Conservation (phyloP, 2,113 vertebrate genomes). For the Otis tarda region DNA sequence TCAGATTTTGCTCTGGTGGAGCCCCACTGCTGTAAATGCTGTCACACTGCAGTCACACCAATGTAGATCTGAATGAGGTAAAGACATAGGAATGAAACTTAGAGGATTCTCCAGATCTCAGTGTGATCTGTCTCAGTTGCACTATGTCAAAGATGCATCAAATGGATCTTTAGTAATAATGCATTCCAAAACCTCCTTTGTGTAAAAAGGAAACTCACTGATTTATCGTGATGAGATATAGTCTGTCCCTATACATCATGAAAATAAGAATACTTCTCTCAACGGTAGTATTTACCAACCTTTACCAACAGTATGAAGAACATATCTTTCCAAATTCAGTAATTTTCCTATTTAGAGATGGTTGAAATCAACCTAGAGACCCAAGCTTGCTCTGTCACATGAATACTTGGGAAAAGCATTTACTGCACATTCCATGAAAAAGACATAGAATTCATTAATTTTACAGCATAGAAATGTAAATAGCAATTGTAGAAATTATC, state of each 20-base stretch:
- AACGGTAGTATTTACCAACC: neutral
- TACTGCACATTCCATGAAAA: neutral
- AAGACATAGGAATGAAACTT: neutral
- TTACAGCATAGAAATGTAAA: neutral
- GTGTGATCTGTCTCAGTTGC: neutral
- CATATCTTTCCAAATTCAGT: neutral
- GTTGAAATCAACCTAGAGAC: neutral
- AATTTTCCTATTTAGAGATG: neutral
- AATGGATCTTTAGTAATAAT: neutral
- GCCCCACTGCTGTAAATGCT: neutral
- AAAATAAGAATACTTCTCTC: neutral
- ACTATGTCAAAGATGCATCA: neutral
- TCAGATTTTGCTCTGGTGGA: neutral
- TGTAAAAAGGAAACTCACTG: neutral
- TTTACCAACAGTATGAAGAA: neutral
- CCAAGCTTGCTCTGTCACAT: neutral
- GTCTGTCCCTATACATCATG: neutral
- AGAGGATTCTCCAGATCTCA: neutral
- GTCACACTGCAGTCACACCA: neutral
- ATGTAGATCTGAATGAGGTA: neutral
- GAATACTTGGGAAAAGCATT: neutral
- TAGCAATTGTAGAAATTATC: neutral
- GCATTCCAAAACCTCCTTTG: neutral
- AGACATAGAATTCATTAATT: neutral
- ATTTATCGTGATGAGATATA: neutral